Base-by-base conservation (phyloP, 2,797 vertebrate genomes). In the Siniperca undulata region DNA sequence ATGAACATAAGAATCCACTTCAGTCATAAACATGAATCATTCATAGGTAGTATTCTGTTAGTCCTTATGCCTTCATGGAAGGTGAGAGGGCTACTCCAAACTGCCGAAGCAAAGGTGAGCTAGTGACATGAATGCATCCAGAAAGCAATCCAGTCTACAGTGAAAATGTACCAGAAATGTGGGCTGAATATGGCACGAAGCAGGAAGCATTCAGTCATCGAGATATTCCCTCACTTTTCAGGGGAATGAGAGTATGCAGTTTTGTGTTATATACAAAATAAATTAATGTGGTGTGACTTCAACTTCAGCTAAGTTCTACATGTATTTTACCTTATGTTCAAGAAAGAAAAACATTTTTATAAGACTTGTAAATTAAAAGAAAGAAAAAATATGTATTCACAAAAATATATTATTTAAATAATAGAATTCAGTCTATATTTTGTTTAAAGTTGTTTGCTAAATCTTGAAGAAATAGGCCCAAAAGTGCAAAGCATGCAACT, bases 41-140 rank as follows among this genome's bases (percentile, higher is more conserved):
- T 83, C 38, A 86, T 84, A 96, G 91, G 91, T 95, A 95, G 93
- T 89, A 78, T 92, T 92, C 61, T 82, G 88, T 94, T 95, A 91
- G 92, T 89, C 81, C 71, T 91, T 83, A 87, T 91, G 92, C 96
- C 97, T 98, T 98, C 96, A 96, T 85, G 93, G 97, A 98, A 97
- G 97, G 96, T 96, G 95, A 96, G 93, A 93, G 86, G 82, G 74
- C 77, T 84, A 92, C 84, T 91, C 91, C 93, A 92, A 90, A 69
- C 81, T 93, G 91, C 89, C 83, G 55, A 91, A 92, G 91, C 0
- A 9, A 90, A 82, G 83, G 77, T 48, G 14, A 91, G 77, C 74
- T 60, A 81, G 84, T 34, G 55, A 76, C 85, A 76, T 69, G 67
- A 71, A 52, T 0, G 50, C 77, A 69, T 27, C 81, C 50, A 53